Evolutionary conservation across 2,113 vertebrate species (phyloP).

Genomic region (Bubo bubo): DNA sequence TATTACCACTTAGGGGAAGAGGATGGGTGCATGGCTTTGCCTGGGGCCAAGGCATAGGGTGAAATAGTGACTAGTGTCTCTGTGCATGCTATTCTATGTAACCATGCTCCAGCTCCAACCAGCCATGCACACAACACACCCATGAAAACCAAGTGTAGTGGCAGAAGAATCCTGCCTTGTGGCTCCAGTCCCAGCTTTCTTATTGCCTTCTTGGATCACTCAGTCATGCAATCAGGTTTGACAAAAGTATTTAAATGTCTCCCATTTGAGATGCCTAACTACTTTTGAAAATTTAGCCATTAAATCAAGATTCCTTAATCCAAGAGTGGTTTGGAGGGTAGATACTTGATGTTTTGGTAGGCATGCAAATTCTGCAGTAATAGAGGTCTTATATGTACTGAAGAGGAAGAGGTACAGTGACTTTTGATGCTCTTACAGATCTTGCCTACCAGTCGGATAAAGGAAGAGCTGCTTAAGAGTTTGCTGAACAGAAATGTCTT

Average conservation of each 20-base stretch:
- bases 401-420: neutral
- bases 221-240: neutral
- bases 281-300: neutral
- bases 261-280: neutral
- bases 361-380: neutral
- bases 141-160: neutral
- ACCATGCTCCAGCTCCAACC: neutral
- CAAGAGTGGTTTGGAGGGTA: neutral
- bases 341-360: neutral
- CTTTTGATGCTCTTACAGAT: neutral
- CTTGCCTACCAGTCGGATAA: neutral
- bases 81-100: neutral
- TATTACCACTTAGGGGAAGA: neutral
- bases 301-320: neutral
- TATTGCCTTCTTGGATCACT: neutral
- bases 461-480: neutral
- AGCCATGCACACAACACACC: neutral
- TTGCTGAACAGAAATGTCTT: conserved; percentile 6
- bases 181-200: neutral
- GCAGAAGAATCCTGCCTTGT: neutral
- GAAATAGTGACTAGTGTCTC: neutral
- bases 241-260: neutral
- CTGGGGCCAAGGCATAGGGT: neutral
- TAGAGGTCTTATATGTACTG: neutral
- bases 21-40: neutral